Evolutionary conservation across 2,797 vertebrate genomes (phyloP), one percentile per base, ranked within the genome.

Genomic region (Rhinoraja longicauda): DNA sequence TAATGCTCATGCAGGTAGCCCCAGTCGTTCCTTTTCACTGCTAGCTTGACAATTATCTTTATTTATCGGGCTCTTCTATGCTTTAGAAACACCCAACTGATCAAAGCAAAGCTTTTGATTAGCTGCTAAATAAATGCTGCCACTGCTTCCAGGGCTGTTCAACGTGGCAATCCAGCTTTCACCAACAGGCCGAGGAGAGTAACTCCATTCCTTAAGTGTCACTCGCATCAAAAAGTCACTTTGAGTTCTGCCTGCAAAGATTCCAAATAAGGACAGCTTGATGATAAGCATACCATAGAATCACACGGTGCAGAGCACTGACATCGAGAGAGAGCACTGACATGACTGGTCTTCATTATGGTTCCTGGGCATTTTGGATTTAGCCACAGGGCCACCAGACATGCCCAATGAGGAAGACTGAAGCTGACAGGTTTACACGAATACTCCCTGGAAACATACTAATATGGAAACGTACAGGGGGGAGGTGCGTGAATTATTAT

Each of bases 21-120:
- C n/a, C 24, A 26, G 7, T 36, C 39, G 32, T 72, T 73, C 62
- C 9, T 73, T 7, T 91, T 29, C 45, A 73, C 39, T 91, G 90
- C 29, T 45, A 39, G 67, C 39, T 53, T 91, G 90, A 73, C 90
- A 73, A 39, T 70, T 73, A 53, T 73, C 21, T 24, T 91, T 24
- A 90, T 12, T 70, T 91, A 73, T 67, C 4, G 21, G 67, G 12
- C 90, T 91, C 67, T 73, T 73, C 90, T 70, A 90, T 91, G 90
- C 39, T 72, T 72, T 29, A 13, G 36, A 73, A 70, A 91, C 53
- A 73, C 67, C 39, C 67, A 73, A 6, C 36, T 45, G 24, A 53
- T 29, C 88, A 70, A 53, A 45, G 24, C 26, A 29, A 67, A 88
- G n/a, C 62, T 6, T 19, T 19, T 62, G 17, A 67, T 88, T 32